A percentile compares a stretch with the other conserved stretches of the same genome.
Conservation (phyloP, 2,113 vertebrate genomes). For the Zapus hudsonius region DNA sequence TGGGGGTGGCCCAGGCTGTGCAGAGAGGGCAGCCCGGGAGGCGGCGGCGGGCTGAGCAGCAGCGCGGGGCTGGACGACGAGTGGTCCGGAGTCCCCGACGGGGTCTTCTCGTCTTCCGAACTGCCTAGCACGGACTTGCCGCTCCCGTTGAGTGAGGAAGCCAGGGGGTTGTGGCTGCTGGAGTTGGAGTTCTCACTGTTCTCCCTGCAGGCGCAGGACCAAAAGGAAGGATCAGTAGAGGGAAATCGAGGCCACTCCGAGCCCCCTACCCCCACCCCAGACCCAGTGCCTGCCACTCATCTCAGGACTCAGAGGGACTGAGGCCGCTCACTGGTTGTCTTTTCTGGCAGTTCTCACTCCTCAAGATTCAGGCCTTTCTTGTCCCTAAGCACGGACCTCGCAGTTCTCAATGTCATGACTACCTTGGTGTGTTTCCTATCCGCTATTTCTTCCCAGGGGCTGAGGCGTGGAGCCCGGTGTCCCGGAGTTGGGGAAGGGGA, state of each 20-base stretch:
- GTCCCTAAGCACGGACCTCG: background rate
- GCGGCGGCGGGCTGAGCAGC: conserved; percentile 91
- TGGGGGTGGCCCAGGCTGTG: conserved; percentile 96
- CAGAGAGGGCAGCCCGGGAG: conserved; percentile 91
- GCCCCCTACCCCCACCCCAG: background rate
- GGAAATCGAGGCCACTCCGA: background rate
- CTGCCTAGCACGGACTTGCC: conserved; percentile 97
- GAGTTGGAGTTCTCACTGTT: conserved; percentile 99
- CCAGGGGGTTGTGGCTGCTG: conserved; percentile 95
- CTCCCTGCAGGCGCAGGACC: conserved; percentile 90
- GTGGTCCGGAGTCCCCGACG: conserved; percentile 97
- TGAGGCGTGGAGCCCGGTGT: background rate
- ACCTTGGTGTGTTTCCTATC: background rate
- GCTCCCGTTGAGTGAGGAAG: conserved; percentile 96
- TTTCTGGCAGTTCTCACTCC: background rate
- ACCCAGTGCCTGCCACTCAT: background rate
- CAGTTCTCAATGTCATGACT: background rate
- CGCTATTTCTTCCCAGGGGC: background rate
- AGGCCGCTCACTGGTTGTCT: background rate
- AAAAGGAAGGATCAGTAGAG: no score
- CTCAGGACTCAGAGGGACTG: background rate
- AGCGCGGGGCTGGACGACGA: conserved; percentile 94
- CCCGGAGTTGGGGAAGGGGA: background rate
- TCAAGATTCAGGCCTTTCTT: background rate
- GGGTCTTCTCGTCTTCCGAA: conserved; percentile 99